Evolutionary conservation across 1,140 invertebrate species (phyloP).

Genomic region (Aleiodes sp.): DNA sequence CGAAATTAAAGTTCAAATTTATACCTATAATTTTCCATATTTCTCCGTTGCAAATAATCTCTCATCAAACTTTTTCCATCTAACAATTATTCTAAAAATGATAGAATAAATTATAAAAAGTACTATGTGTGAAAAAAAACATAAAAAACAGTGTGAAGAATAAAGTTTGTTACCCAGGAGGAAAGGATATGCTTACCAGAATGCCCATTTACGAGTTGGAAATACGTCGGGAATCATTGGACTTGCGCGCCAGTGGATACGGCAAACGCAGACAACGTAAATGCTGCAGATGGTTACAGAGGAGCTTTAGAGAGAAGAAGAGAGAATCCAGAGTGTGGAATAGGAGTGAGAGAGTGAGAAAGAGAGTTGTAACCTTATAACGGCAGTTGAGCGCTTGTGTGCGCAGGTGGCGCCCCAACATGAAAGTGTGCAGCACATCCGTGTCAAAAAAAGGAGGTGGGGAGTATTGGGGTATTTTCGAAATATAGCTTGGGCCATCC

Average conservation of each 20-base stretch:
- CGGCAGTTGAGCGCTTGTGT: constrained; percentile 22
- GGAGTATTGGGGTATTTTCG: neutral
- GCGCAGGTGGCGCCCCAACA: constrained; percentile 35
- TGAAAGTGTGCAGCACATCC: constrained; percentile 1
- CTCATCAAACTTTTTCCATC: no score
- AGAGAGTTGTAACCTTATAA: constrained; percentile 22
- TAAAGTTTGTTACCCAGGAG: no score
- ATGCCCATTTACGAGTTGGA: constrained; percentile 9
- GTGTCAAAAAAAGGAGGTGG: constrained; percentile 16
- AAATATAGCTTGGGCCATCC: constrained; percentile 27
- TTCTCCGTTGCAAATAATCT: no score
- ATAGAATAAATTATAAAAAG: no score
- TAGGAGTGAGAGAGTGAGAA: neutral
- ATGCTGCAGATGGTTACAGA: no score
- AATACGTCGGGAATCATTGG: neutral
- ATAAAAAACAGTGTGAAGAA: no score
- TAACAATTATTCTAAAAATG: no score
- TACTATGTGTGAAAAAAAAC: no score
- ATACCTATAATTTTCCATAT: no score
- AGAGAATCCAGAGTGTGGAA: neutral
- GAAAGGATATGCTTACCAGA: no score
- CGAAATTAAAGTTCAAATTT: no score
- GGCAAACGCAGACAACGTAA: neutral
- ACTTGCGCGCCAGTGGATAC: neutral
- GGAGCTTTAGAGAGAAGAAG: constrained; percentile 1